Evolutionary conservation across 2,888 invertebrate species (phyloP), one percentile per base, ranked within the genome.

Genomic region (Willowsia nigromaculata): DNA sequence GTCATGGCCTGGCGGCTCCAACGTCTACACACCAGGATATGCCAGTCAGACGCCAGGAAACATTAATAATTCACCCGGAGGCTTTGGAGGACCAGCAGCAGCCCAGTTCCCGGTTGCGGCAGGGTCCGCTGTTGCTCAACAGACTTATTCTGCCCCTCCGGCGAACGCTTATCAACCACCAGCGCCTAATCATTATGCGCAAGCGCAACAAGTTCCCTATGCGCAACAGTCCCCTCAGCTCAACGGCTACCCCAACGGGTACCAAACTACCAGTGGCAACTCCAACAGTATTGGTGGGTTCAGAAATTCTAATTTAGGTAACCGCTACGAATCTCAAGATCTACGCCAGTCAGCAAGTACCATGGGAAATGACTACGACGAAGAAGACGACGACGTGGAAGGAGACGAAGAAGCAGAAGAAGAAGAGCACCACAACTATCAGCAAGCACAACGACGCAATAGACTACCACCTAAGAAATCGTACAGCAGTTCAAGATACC

Each of bases 11-110:
- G 11, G 80, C 87, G n/a, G 53, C 86, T n/a, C 74, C 68, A 62
- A 88, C 76, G 18, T 62, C 65, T 62, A 88, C 88, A 4, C 88
- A 88, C 53, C 88, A 88, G 82, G 89, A 78, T 88, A 91, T 76
- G 37, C 92, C 92, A 78, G 91, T 91, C 56, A 53, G 90, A 18
- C 91, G 92, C 22, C 91, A 91, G 91, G 92, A 92, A 91, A 91
- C 92, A 47, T 86, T 92, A 90, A 89, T 91, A 81, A 89, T 92
- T 43, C 91, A 92, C 71, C 92, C 92, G 88, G 92, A 92, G 40
- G 90, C 88, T 88, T 40, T 89, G 76, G 71, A 76, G 76, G 71
- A 83, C 27, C 50, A 33, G 4, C 68, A 71, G n/a, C 89, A 90
- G 59, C 68, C 85, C 68, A 83, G 68, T 82, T 87, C 90, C 74